Evolutionary conservation across 2,888 invertebrate genomes (phyloP).

Genomic region (Netelia inedita): DNA sequence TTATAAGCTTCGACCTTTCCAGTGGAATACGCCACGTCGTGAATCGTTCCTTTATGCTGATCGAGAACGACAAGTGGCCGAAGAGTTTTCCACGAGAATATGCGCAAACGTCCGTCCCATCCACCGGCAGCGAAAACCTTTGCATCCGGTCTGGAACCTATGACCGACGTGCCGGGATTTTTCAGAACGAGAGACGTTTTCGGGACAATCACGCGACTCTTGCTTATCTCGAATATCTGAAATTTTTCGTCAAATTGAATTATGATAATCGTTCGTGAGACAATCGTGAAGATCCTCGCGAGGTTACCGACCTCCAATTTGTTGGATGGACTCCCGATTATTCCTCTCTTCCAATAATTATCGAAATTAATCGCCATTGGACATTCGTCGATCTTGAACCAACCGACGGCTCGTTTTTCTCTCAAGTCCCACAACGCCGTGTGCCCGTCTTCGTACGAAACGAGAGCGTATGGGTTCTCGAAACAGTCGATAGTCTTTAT

Average conservation of each 20-base stretch:
- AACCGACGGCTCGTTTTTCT: slow-evolving; percentile 87
- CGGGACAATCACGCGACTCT: slow-evolving; percentile 79
- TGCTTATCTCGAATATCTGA: slow-evolving; percentile 80
- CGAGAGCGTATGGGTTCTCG: slow-evolving; percentile 86
- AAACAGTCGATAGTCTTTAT: slow-evolving; percentile 86
- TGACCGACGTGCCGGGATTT: slow-evolving; percentile 90
- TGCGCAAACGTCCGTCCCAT: slow-evolving; percentile 91
- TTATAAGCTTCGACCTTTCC: slow-evolving; percentile 89
- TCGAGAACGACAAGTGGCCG: slow-evolving; percentile 90
- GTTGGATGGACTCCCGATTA: slow-evolving; percentile 89
- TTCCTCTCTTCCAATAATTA: slow-evolving; percentile 88
- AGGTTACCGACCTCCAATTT: slow-evolving; percentile 86
- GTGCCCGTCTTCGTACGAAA: slow-evolving; percentile 91
- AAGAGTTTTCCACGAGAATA: slow-evolving; percentile 92
- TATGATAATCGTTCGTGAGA: background rate
- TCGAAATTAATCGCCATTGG: slow-evolving; percentile 92
- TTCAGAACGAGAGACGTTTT: slow-evolving; percentile 88
- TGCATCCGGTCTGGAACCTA: slow-evolving; percentile 89
- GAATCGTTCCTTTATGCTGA: slow-evolving; percentile 90
- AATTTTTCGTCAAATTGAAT: slow-evolving; percentile 34
- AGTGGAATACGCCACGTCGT: slow-evolving; percentile 90
- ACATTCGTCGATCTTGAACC: slow-evolving; percentile 88
- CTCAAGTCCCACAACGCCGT: slow-evolving; percentile 90
- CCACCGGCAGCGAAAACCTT: slow-evolving; percentile 91
- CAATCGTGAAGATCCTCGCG: background rate